These are phyloP conservation scores for Ictalurus furcatus DNA, from an alignment of 2,113 vertebrate species.

Conservation along the genomic window DNA sequence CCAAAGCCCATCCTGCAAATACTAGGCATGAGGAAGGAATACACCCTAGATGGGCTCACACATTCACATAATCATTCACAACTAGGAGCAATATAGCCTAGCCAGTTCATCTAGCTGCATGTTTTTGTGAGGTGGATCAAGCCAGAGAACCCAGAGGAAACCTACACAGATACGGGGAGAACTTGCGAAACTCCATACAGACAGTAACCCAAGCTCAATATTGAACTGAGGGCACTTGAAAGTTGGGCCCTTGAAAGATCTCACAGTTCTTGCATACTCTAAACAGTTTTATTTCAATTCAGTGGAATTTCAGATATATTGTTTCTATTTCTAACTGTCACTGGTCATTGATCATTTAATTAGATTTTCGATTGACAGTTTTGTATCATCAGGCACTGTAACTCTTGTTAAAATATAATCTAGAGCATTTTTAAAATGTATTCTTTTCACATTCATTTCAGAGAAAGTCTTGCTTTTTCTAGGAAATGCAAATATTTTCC, in stretches of 20 bases:
- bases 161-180: too few relatives aligned
- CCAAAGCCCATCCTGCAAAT: not conserved
- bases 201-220: too few relatives aligned
- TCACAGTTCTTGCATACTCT: not conserved
- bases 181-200: too few relatives aligned
- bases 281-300: not conserved
- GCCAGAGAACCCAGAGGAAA: not conserved
- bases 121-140: not conserved
- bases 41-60: not conserved
- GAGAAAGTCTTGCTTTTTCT: not conserved
- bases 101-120: not conserved
- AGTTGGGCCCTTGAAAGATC: not conserved
- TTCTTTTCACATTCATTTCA: not conserved
- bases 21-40: not conserved
- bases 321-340: not conserved
- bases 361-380: not conserved
- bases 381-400: not conserved
- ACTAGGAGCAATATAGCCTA: not conserved
- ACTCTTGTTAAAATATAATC: not conserved
- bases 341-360: not conserved
- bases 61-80: not conserved
- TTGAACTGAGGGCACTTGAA: too few relatives aligned
- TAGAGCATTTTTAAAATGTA: not conserved
- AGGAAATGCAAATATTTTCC: slow-evolving; percentile 1
- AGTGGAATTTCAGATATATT: not conserved